Percentiles rank a stretch among this genome's conserved stretches.
Evolutionary conservation across 1,140 invertebrate species (phyloP).

Genomic region (Magallana angulata): DNA sequence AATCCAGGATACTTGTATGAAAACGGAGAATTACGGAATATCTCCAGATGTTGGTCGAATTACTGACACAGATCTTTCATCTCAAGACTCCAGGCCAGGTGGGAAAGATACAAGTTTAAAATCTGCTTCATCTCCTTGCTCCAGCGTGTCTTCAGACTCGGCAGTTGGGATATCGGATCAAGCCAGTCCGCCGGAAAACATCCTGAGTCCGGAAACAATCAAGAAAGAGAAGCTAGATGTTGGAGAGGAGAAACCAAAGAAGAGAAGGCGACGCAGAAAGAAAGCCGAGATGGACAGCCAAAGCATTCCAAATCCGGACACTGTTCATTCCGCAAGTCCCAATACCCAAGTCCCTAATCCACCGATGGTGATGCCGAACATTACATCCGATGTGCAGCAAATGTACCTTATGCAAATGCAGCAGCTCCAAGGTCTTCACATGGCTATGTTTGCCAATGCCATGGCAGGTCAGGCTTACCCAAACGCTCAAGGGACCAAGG

Average conservation of each 20-base stretch:
- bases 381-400: neutral
- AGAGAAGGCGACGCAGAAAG: conserved; percentile 29
- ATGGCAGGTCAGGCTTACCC: neutral
- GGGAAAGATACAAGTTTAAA: neutral
- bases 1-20: neutral
- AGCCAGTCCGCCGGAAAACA: neutral
- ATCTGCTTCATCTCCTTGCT: neutral
- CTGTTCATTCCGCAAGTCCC: neutral
- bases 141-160: neutral
- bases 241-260: neutral
- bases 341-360: neutral
- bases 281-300: neutral
- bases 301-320: neutral
- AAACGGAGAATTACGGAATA: neutral
- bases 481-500: neutral
- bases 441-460: conserved; percentile 38
- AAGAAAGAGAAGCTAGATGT: neutral
- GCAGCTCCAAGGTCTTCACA: conserved; percentile 23
- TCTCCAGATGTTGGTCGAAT: neutral
- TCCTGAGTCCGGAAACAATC: neutral
- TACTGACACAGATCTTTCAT: neutral
- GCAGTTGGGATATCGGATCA: neutral
- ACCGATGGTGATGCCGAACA: neutral
- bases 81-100: neutral
- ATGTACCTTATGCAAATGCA: conserved; percentile 38